Conservation (phyloP, 2,797 vertebrate species). For the Pogonophryne albipinna region DNA sequence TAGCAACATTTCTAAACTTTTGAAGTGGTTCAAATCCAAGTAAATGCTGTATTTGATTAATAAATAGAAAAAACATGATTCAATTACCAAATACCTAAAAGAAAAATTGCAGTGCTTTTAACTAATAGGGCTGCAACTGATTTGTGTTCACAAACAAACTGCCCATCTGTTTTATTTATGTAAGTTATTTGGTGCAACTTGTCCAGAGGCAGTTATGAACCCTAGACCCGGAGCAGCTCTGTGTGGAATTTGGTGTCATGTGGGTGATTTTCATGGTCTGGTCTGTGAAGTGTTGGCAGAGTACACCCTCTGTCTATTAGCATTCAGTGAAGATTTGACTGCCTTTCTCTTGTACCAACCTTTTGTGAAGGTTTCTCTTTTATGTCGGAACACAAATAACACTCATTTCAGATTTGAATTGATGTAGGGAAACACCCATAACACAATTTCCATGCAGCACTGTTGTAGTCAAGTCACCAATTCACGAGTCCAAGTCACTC, state of each 20-base stretch:
- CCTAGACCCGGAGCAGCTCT: background rate
- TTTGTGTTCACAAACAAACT: background rate
- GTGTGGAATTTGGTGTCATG: background rate
- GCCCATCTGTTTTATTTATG: background rate
- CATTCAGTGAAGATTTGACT: background rate
- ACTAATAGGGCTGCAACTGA: background rate
- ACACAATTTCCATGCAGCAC: no score
- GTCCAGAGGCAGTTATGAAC: background rate
- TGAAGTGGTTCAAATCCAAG: background rate
- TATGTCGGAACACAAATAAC: no score
- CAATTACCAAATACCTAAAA: background rate
- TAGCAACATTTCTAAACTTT: background rate
- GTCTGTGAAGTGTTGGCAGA: background rate
- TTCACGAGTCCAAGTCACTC: no score
- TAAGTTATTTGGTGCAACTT: background rate
- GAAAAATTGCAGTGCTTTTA: background rate
- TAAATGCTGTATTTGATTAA: background rate
- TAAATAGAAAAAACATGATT: background rate
- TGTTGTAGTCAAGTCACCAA: no score
- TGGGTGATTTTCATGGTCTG: background rate
- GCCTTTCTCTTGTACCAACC: background rate
- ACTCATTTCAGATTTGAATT: no score
- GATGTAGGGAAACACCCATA: no score
- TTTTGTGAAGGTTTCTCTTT: background rate
- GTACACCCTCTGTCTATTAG: background rate